A percentile compares a stretch with the other conserved stretches of the same genome.
Conservation (phyloP, 2,797 vertebrate genomes). For the Agapornis canus region DNA sequence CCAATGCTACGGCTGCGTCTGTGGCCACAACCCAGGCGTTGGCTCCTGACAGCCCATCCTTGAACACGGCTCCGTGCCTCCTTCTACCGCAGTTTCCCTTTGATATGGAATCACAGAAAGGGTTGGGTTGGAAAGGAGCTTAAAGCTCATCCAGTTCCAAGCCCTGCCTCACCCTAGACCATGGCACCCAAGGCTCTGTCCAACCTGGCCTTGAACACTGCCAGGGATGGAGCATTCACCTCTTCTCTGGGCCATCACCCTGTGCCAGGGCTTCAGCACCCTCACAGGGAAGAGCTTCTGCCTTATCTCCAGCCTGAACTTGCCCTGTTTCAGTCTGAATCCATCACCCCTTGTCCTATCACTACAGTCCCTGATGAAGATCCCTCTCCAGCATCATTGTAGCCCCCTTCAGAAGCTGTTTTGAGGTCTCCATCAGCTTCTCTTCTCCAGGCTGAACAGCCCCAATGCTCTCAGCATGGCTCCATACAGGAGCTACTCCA, state of each 20-base stretch:
- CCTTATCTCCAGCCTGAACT: no score
- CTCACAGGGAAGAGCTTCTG: no score
- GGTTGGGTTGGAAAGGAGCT: not conserved
- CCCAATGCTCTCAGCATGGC: no score
- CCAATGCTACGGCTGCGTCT: rapidly evolving
- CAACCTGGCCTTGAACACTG: not conserved
- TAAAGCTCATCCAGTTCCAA: not conserved
- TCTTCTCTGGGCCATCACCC: no score
- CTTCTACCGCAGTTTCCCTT: not conserved
- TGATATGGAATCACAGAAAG: rapidly evolving
- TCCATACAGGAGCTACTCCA: not conserved
- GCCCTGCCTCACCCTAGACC: not conserved
- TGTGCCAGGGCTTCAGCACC: no score
- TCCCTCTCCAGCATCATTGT: no score
- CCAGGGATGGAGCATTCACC: no score
- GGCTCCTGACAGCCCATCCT: rapidly evolving
- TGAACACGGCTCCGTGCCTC: rapidly evolving
- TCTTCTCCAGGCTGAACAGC: not conserved
- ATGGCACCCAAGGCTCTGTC: not conserved
- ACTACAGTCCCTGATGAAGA: not conserved
- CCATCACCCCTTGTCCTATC: no score
- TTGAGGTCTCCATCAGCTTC: not conserved
- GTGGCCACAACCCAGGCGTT: rapidly evolving
- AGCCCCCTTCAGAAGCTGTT: not conserved
- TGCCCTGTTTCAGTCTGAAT: no score